Evolutionary conservation across 2,888 invertebrate species (phyloP), one percentile per base, ranked within the genome.

Genomic region (Caradrina clavipalpis): DNA sequence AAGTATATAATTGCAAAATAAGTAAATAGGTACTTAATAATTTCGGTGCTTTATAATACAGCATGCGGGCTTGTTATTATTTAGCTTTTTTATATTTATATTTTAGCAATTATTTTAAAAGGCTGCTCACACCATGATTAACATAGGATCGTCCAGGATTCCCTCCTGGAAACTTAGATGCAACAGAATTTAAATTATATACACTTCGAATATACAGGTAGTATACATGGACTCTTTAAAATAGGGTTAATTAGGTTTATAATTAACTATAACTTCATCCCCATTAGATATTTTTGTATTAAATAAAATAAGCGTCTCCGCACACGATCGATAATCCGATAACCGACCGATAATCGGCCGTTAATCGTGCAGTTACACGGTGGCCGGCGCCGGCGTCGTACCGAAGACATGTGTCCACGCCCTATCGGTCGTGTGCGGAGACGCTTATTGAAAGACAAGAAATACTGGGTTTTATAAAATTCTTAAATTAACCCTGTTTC

Each of bases 61-160:
- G 65, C 88, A 88, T 88, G 88, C 88, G 76, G 54, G 66, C 26
- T 80, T 73, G 78, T 83, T 84, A 84, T 71, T 47, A 45, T 54
- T 67, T 55, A 78, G 73, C 39, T 63, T 69, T 55, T 45, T 45
- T 15, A 45, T 50, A 56, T 80, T 80, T 63, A 62, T 64, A 71
- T 62, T 79, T 75, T 76, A 80, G 68, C 69, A 55, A 73, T 72
- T 63, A 49, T 59, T 70, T 67, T 78, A 65, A 65, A 26, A 75
- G 72, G 68, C 57, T 57, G 75, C 75, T 77, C 82, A 86, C 81
- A 79, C 73, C 61, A 69, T 69, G 51, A 73, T 78, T 59, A 64
- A 58, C 0, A 31, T 21, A 61, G 45, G 45, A 56, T 77, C 66
- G 67, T 68, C 59, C 31, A 67, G 15, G 35, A 56, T 51, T 67